Base-by-base conservation (phyloP, 2,888 invertebrate species). In the Tubulanus polymorphus region DNA sequence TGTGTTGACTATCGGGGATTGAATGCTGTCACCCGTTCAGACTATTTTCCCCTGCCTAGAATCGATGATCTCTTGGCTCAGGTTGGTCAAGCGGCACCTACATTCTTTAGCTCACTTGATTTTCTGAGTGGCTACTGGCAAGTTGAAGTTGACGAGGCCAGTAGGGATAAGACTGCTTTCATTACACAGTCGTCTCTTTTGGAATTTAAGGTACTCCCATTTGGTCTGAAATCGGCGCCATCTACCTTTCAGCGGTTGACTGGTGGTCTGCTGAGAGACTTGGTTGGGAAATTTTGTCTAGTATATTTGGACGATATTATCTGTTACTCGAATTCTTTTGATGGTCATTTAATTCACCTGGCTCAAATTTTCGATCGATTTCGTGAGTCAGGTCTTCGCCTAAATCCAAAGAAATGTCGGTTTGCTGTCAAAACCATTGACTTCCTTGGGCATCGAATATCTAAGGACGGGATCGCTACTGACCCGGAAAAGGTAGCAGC, bases 191-290 rank as follows among this genome's bases (percentile, higher is more conserved):
- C 49, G 28, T 49, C 37, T 3, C 29, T 54, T 12, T 58, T 49
- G 46, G 58, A 58, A 29, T 49, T 27, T 51, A 5, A 23, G 1
- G 27, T 52, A 29, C 52, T 52, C 48, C 30, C 55, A 18, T 55
- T 53, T 49, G 51, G 53, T 26, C 27, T 52, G n/a, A 35, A 27
- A 1, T 51, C 37, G 18, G 48, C 48, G 23, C 56, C 48, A 6
- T 47, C 47, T 15, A 45, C 45, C 12, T 59, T 59, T 27, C 53
- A 59, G 32, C 20, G 58, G 12, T 29, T 55, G 25, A 55, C 52
- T 51, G 51, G 48, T 18, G 37, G 47, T 10, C 48, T 51, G 30
- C 51, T 52, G 15, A 15, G 51, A 27, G 32, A 51, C 20, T 47
- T 51, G 29, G n/a, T n/a, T n/a, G 41, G 47, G n/a, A 55, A 55